Evolutionary conservation across 2,888 invertebrate genomes (phyloP), one percentile per base, ranked within the genome.

Genomic region (Eristalis tenax): DNA sequence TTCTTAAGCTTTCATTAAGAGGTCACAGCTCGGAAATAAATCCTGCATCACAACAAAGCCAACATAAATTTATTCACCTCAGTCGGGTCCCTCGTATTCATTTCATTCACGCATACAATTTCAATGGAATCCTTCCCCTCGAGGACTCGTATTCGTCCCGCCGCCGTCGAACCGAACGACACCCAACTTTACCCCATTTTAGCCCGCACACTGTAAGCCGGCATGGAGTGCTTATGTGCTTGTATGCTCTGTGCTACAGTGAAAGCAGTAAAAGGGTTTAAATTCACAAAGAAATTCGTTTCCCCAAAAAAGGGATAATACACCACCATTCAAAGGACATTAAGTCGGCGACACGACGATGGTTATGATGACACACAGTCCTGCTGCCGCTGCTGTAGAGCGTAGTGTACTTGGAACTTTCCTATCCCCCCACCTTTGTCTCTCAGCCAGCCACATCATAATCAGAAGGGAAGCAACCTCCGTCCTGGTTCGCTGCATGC

Each of bases 201-300:
- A 66, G 69, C 8, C 22, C 11, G 23, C 23, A 38, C 32, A 50
- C 15, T 26, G 56, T 40, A 65, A 38, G 18, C 50, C 50, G 35
- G 13, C 63, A 18, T 28, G 4, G 35, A 28, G 43, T 38, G 23
- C 59, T 32, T 23, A 8, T 32, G 32, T 6, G 6, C 26, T 50
- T 18, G 50, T 50, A 10, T 8, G n/a, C 18, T 57, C 43, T 22
- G 23, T 59, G 57, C 76, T 50, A 63, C 63, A 77, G 38, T 69
- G 59, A 68, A 86, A 56, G 10, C 71, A 50, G 63, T n/a, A 59
- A 83, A 87, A 83, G 87, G 87, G 83, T 83, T 83, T 68, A 87
- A 76, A 57, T 68, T 73, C 59, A 68, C 61, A 83, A 68, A 59
- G 75, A 73, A 64, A 59, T 23, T 28, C n/a, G 18, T 65, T 64